phyloP scores from a whole-genome alignment of 2,888 invertebrate species.

The Hypsopygia costalis region DNA sequence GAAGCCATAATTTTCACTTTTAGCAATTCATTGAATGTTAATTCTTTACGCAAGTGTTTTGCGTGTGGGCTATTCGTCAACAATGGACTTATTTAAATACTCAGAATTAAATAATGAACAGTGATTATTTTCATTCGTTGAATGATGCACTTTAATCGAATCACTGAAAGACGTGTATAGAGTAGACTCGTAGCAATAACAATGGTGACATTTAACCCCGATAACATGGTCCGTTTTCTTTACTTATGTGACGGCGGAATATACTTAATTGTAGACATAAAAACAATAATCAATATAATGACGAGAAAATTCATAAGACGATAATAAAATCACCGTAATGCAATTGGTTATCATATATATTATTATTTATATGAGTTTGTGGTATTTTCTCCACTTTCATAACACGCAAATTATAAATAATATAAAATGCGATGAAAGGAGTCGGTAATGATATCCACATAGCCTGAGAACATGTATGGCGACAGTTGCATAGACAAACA shows the following conservation, averaged over 20 bases:
- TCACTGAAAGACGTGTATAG: neutral
- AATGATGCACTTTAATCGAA: neutral
- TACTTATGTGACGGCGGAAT: no score
- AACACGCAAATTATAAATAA: neutral
- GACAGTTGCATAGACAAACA: conserved; percentile 9
- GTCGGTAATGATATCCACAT: conserved; percentile 4
- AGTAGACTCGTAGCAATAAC: neutral
- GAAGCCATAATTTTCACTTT: conserved; percentile 23
- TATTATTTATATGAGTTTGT: neutral
- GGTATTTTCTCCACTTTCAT: conserved; percentile 14
- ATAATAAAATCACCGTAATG: conserved; percentile 26
- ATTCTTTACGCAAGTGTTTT: conserved; percentile 30
- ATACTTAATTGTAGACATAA: no score
- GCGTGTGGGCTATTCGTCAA: conserved; percentile 17
- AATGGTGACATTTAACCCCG: conserved; percentile 44
- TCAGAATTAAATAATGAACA: conserved; percentile 1
- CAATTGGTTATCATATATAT: conserved; percentile 15
- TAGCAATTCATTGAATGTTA: conserved; percentile 27
- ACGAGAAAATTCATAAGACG: neutral
- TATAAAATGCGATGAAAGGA: conserved; percentile 4
- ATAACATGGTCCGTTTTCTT: no score
- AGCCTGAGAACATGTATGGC: conserved; percentile 2
- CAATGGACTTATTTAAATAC: conserved; percentile 10
- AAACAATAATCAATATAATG: conserved; percentile 31
- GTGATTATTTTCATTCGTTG: neutral